Evolutionary conservation across 2,888 invertebrate genomes (phyloP).

Genomic region (Spisula subtruncata): DNA sequence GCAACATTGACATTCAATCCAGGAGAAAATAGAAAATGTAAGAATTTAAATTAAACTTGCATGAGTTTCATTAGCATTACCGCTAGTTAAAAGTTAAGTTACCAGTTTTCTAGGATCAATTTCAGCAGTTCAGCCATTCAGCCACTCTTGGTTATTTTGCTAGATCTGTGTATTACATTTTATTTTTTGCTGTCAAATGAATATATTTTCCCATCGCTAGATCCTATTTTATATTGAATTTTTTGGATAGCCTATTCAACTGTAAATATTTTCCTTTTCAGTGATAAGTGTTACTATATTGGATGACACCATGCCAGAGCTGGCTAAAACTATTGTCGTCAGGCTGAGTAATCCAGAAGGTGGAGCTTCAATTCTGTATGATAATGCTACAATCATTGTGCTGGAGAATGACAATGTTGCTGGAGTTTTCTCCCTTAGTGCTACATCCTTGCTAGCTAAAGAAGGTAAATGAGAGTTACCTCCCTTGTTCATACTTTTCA

Average conservation of each 20-base stretch:
- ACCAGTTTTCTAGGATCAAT: too few relatives aligned
- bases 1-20: conserved; percentile 84
- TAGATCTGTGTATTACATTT: too few relatives aligned
- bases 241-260: too few relatives aligned
- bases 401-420: conserved; percentile 87
- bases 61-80: not conserved
- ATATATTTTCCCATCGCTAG: too few relatives aligned
- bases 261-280: conserved; percentile 65
- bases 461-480: conserved; percentile 80
- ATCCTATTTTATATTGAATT: too few relatives aligned
- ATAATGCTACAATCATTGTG: conserved; percentile 81
- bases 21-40: conserved; percentile 83
- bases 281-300: conserved; percentile 85
- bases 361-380: conserved; percentile 81
- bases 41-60: conserved; percentile 14
- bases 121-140: too few relatives aligned
- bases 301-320: conserved; percentile 84
- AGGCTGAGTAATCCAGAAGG: conserved; percentile 81
- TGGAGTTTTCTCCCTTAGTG: conserved; percentile 83
- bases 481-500: not conserved
- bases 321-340: conserved; percentile 82
- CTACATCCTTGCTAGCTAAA: conserved; percentile 80
- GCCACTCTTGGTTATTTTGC: too few relatives aligned
- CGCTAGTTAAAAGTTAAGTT: too few relatives aligned
- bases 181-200: too few relatives aligned